Conservation (phyloP, 2,113 vertebrate species). For the Bubalus kerabau region DNA sequence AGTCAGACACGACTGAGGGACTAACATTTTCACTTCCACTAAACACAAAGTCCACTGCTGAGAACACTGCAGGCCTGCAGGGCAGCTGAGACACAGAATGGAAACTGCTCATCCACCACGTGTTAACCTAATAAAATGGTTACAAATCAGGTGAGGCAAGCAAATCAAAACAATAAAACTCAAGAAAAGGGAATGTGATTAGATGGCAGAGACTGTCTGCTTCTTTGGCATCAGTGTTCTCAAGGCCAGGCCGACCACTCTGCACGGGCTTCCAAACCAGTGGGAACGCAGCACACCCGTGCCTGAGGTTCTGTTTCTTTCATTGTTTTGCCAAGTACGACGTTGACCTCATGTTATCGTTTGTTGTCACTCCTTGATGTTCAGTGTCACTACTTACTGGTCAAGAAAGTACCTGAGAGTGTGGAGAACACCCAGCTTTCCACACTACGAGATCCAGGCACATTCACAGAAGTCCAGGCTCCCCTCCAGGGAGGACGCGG, state of each 20-base stretch:
- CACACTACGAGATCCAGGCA: not conserved
- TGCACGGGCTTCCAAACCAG: not conserved
- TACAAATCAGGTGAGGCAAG: not conserved
- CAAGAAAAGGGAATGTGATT: not conserved
- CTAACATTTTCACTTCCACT: not conserved
- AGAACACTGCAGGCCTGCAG: not conserved
- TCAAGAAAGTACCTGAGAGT: not conserved
- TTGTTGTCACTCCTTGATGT: not conserved
- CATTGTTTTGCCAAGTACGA: no score
- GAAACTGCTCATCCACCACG: rapidly evolving
- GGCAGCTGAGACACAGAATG: not conserved
- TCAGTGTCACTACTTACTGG: not conserved
- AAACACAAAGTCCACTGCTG: not conserved
- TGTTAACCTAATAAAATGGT: not conserved
- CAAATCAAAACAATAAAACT: no score
- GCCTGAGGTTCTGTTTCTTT: not conserved
- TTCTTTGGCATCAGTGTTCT: not conserved
- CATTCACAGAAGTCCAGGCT: not conserved
- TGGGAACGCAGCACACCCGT: rapidly evolving
- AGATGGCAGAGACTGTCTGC: not conserved
- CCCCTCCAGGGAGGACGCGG: rapidly evolving
- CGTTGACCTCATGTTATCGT: rapidly evolving
- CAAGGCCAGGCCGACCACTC: not conserved
- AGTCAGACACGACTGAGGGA: not conserved
- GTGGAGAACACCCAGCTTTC: not conserved